Percentiles rank a stretch among this genome's conserved stretches.
Evolutionary conservation across 2,113 vertebrate genomes (phyloP).

Genomic region (Microtus pennsylvanicus): DNA sequence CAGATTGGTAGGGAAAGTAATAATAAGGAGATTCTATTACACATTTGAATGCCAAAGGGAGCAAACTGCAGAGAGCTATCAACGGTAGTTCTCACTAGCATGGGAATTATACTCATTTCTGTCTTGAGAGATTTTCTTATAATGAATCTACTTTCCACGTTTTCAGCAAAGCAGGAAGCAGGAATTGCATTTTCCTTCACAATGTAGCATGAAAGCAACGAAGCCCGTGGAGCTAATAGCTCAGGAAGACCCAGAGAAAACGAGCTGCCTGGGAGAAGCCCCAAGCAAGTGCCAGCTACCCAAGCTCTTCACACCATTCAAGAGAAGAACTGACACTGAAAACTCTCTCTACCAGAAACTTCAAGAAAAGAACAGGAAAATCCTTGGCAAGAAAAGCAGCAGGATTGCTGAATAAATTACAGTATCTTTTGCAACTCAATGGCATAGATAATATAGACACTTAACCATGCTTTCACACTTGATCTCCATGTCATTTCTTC

Average conservation of each 20-base stretch:
- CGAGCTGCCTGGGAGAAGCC: slow-evolving; percentile 45
- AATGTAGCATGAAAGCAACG: slow-evolving; percentile 65
- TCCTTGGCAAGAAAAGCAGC: slow-evolving; percentile 71
- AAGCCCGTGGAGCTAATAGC: slow-evolving; percentile 48
- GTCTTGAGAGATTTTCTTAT: slow-evolving; percentile 12
- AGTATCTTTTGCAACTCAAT: slow-evolving; percentile 75
- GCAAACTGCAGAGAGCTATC: background rate
- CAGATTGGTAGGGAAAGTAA: background rate
- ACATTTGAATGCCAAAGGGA: background rate
- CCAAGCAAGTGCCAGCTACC: slow-evolving; percentile 69
- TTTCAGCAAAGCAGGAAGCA: background rate
- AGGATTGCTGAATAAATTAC: slow-evolving; percentile 76
- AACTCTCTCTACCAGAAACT: slow-evolving; percentile 68
- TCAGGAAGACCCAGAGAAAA: slow-evolving; percentile 54
- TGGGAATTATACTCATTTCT: slow-evolving; percentile 34
- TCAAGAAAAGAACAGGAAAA: slow-evolving; percentile 76
- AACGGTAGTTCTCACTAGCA: background rate
- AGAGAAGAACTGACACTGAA: slow-evolving; percentile 76
- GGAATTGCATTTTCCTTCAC: background rate
- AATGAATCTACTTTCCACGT: background rate
- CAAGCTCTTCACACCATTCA: too few species aligned
- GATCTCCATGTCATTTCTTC: background rate
- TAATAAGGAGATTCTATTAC: background rate
- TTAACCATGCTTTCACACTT: background rate
- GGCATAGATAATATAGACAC: background rate